Base-by-base conservation (phyloP, 2,888 invertebrate genomes). In the Ochropleura leucogaster region DNA sequence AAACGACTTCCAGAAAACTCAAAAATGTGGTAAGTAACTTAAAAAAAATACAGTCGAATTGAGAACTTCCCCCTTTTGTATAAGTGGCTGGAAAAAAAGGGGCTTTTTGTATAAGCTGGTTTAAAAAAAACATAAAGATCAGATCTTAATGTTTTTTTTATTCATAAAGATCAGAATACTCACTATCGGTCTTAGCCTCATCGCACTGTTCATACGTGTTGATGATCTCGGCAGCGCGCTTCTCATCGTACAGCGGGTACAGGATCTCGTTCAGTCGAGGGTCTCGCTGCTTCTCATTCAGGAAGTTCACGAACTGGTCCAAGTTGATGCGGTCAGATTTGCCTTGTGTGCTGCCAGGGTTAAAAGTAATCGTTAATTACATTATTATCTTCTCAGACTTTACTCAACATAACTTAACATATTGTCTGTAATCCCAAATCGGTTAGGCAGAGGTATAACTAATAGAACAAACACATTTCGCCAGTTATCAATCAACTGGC, bases 221-320 rank as follows among this genome's bases (percentile, higher is more conserved):
- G 90, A 99, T 99, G 90, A 99, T 99, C 96, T 99, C 99, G 51
- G 97, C 96, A 20, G 99, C 99, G 90, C 99, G 97, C 93, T 99
- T 99, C 89, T 99, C 98, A 91, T 99, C 99, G 92, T 99, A 99
- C 79, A 99, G 97, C 4, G 99, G 99, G 95, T 99, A 99, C 68
- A 99, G 97, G 94, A 99, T 99, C 97, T 99, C 99, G 96, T 99
- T 99, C 84, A 99, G 97, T 51, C 99, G 97, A 7, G 99, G 99
- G 97, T 99, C 99, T 76, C 99, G 97, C 95, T 99, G 99, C 93
- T 99, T 99, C 94, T 99, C 99, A 93, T 99, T 99, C 91, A 99
- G 96, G 95, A 99, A 99, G 90, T 98, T 98, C 72, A 99, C 98
- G 89, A 99, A 97, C 93, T 99, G 99, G 3, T 98, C 98, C 89